These are phyloP conservation scores for Lagodon rhomboides DNA, from an alignment of 2,797 vertebrate genomes.

Conservation along the genomic window DNA sequence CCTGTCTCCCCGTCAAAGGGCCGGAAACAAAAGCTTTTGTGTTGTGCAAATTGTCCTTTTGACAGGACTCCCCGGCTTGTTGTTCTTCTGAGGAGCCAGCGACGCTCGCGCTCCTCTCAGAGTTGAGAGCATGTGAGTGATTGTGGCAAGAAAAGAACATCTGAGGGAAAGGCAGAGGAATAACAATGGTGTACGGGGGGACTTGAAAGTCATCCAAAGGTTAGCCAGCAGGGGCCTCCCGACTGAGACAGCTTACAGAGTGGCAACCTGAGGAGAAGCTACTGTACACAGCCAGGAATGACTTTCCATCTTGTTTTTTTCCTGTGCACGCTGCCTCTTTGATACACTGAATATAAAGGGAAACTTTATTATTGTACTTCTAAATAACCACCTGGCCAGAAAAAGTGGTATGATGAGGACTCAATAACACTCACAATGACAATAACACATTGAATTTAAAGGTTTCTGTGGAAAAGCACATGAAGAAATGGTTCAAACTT, in stretches of 20 bases:
- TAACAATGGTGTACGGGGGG: constrained; percentile 56
- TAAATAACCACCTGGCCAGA: constrained; percentile 3
- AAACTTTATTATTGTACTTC: background rate
- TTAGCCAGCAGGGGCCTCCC: constrained; percentile 55
- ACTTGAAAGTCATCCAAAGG: constrained; percentile 76
- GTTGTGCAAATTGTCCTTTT: constrained; percentile 80
- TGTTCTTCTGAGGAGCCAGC: constrained; percentile 56
- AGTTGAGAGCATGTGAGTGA: constrained; percentile 58
- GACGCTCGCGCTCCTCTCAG: constrained; percentile 49
- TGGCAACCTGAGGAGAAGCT: constrained; percentile 20
- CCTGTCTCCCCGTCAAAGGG: constrained; percentile 65
- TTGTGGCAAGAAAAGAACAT: constrained; percentile 58
- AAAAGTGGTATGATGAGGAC: background rate
- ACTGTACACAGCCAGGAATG: constrained; percentile 26
- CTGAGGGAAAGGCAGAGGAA: constrained; percentile 55
- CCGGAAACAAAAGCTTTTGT: constrained; percentile 76
- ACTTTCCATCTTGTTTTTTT: constrained; percentile 11
- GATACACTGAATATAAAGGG: constrained; percentile 12
- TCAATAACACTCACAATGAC: background rate
- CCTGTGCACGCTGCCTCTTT: background rate
- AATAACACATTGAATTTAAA: background rate
- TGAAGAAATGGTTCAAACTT: background rate
- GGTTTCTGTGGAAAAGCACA: background rate
- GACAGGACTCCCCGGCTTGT: constrained; percentile 62
- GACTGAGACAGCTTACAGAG: constrained; percentile 42